phyloP scores from a whole-genome alignment of 2,113 vertebrate genomes.

The Corydoras maculifer region DNA sequence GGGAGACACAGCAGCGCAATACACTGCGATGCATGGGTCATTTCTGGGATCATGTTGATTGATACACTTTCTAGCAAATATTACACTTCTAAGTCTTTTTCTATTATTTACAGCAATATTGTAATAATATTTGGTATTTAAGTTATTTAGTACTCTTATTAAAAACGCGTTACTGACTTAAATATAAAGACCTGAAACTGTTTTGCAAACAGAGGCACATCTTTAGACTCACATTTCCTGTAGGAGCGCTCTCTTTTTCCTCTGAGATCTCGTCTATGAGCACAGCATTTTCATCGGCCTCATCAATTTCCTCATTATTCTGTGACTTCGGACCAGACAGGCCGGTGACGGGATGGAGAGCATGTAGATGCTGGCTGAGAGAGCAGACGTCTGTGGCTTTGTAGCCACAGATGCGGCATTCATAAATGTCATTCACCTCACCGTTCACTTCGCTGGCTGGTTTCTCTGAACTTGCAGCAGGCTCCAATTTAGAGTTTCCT shows the following conservation, averaged over 20 bases:
- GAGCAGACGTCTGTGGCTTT: conserved; percentile 31
- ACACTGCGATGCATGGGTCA: too few relatives aligned
- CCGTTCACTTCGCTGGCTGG: not conserved
- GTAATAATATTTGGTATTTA: too few relatives aligned
- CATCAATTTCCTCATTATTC: conserved; percentile 1
- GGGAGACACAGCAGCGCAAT: not conserved
- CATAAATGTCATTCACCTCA: conserved; percentile 26
- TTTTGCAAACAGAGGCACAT: not conserved
- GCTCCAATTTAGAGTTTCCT: conserved; percentile 8
- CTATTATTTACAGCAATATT: too few relatives aligned
- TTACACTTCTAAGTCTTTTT: too few relatives aligned
- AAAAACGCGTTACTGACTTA: too few relatives aligned
- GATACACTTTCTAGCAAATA: too few relatives aligned
- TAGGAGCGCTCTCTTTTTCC: conserved; percentile 4
- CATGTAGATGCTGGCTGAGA: conserved; percentile 40
- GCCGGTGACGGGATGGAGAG: conserved; percentile 37
- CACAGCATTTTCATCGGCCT: not conserved
- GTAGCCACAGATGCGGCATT: conserved; percentile 43
- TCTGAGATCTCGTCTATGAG: conserved; percentile 9
- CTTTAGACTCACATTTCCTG: conserved; percentile 24
- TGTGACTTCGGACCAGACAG: conserved; percentile 1
- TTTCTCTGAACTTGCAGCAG: not conserved
- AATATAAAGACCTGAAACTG: not conserved
- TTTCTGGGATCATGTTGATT: too few relatives aligned
- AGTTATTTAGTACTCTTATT: too few relatives aligned